These are phyloP conservation scores for Tetraneura akinire DNA, from an alignment of 1,140 invertebrate species.

Conservation along the genomic window DNA sequence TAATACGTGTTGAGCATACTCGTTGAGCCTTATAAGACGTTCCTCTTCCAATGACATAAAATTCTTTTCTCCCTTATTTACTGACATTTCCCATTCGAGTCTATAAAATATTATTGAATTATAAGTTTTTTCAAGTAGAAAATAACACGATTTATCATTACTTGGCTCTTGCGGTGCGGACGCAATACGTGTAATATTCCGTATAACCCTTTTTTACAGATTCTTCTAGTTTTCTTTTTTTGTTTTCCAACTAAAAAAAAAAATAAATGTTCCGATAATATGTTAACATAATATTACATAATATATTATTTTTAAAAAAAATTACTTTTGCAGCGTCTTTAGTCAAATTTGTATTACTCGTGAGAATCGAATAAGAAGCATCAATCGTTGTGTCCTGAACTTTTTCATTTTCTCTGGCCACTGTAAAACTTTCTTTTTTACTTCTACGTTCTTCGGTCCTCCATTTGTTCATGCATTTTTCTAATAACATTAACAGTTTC, in stretches of 20 bases:
- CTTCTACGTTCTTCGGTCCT: constrained; percentile 80
- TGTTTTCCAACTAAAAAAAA: constrained; percentile 72
- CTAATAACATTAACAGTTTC: constrained; percentile 60
- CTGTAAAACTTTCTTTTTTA: constrained; percentile 81
- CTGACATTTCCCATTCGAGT: constrained; percentile 87
- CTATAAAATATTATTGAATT: constrained; percentile 59
- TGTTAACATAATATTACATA: no score
- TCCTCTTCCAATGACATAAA: constrained; percentile 87
- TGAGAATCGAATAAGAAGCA: constrained; percentile 32
- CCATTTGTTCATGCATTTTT: constrained; percentile 80
- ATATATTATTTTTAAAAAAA: no score
- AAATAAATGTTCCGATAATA: no score
- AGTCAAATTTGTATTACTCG: constrained; percentile 18
- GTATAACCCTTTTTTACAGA: constrained; percentile 86
- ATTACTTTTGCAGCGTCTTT: constrained; percentile 69
- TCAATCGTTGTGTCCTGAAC: constrained; percentile 70
- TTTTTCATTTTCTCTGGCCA: constrained; percentile 84
- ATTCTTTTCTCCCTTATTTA: constrained; percentile 72
- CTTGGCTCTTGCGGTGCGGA: constrained; percentile 83
- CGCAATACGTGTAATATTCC: constrained; percentile 89
- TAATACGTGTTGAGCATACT: constrained; percentile 76
- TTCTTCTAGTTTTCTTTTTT: constrained; percentile 87
- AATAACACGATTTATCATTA: constrained; percentile 60
- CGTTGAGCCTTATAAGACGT: constrained; percentile 78
- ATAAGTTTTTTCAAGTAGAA: background rate